Conservation (phyloP, 2,113 vertebrate genomes). For the Chelonoidis abingdonii region DNA sequence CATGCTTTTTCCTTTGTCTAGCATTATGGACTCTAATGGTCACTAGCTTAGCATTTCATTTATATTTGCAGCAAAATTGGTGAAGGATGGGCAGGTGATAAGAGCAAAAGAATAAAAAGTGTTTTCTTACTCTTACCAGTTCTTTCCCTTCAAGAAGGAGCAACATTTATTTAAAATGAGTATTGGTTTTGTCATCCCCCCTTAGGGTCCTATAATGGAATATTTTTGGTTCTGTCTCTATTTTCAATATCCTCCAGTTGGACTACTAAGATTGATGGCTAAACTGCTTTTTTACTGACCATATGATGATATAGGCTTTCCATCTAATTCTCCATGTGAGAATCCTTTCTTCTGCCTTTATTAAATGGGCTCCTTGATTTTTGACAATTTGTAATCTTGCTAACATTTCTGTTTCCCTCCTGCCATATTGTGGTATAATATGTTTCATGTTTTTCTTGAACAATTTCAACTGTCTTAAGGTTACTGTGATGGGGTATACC, state of each 20-base stretch:
- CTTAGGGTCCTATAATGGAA: neutral
- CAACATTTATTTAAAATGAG: neutral
- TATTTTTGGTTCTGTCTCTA: neutral
- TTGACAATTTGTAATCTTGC: rapidly evolving
- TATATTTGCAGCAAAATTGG: neutral
- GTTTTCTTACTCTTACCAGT: neutral
- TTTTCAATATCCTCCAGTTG: neutral
- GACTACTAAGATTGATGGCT: rapidly evolving
- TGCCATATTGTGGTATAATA: neutral
- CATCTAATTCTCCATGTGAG: neutral
- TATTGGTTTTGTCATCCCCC: neutral
- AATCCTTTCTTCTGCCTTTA: neutral
- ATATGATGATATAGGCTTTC: neutral
- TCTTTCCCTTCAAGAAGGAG: neutral
- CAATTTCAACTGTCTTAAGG: neutral
- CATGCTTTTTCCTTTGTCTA: neutral
- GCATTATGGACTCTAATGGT: rapidly evolving
- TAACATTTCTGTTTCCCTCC: neutral
- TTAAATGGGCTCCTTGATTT: neutral
- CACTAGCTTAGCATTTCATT: rapidly evolving
- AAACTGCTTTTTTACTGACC: neutral
- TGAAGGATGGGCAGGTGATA: neutral
- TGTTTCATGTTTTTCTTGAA: neutral
- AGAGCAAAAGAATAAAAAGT: neutral
- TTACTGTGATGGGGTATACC: neutral